Conservation (phyloP, 2,888 invertebrate species). For the Cataglyphis cursor region DNA sequence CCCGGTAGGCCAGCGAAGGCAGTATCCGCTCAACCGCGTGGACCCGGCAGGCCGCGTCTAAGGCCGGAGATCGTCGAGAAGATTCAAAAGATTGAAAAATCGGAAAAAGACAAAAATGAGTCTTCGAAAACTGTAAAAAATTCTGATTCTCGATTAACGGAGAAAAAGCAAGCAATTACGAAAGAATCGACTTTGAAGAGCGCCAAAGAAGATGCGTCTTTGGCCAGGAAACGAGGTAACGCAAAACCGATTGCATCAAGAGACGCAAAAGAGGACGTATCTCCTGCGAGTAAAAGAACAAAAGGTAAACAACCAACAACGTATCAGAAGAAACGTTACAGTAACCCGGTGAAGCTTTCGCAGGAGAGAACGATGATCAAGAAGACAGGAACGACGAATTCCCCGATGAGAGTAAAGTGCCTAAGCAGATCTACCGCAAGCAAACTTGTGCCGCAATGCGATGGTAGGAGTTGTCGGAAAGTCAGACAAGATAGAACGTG, state of each 20-base stretch:
- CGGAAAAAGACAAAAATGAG: slow-evolving; percentile 31
- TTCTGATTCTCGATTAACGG: slow-evolving; percentile 5
- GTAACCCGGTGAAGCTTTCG: slow-evolving; percentile 62
- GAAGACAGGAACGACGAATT: slow-evolving; percentile 44
- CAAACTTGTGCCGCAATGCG: slow-evolving; percentile 73
- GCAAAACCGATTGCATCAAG: slow-evolving; percentile 56
- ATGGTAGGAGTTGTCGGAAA: slow-evolving; percentile 76
- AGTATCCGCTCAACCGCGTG: slow-evolving; percentile 86
- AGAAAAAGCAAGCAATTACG: slow-evolving; percentile 32
- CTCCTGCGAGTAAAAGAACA: slow-evolving; percentile 57
- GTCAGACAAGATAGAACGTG: slow-evolving; percentile 78
- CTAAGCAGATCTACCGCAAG: slow-evolving; percentile 75
- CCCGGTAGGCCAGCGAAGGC: slow-evolving; percentile 90
- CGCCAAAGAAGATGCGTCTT: slow-evolving; percentile 61
- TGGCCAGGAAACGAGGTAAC: slow-evolving; percentile 62
- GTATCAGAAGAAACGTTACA: slow-evolving; percentile 69
- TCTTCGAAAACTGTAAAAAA: slow-evolving; percentile 29
- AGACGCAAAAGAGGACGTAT: slow-evolving; percentile 59
- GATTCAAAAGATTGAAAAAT: slow-evolving; percentile 81
- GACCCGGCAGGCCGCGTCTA: slow-evolving; percentile 87
- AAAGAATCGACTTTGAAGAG: slow-evolving; percentile 65
- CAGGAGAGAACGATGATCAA: slow-evolving; percentile 67
- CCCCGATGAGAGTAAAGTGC: slow-evolving; percentile 81
- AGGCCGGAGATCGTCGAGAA: slow-evolving; percentile 82
- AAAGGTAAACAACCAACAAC: slow-evolving; percentile 68